Evolutionary conservation across 2,888 invertebrate species (phyloP).

Genomic region (Stomorhina lunata): DNA sequence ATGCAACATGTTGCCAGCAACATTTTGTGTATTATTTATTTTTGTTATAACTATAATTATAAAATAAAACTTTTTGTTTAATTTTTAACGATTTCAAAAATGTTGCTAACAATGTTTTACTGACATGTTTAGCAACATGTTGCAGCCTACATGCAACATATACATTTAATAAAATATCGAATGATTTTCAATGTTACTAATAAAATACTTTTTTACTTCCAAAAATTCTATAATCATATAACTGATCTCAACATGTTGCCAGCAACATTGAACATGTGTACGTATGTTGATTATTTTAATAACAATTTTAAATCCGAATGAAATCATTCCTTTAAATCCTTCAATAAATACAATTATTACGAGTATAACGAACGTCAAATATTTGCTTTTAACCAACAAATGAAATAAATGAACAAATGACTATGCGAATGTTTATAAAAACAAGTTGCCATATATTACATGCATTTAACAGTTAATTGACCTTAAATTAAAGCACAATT

Average conservation of each 20-base stretch:
- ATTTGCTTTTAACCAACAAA: background rate
- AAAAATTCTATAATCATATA: background rate
- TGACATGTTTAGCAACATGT: no score
- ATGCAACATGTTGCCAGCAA: no score
- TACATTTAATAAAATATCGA: no score
- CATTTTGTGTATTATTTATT: no score
- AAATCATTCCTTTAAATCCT: background rate
- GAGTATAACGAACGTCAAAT: background rate
- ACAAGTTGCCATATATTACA: background rate
- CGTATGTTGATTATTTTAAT: background rate
- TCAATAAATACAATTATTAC: background rate
- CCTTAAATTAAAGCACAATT: constrained; percentile 35
- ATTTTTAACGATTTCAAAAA: no score
- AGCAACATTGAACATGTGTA: background rate
- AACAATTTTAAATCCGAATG: no score
- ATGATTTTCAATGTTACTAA: no score
- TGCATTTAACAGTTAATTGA: constrained; percentile 47
- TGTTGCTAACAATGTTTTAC: no score
- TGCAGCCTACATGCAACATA: no score
- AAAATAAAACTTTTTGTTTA: no score
- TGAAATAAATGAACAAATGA: background rate
- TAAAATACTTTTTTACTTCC: no score
- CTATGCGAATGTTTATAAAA: background rate
- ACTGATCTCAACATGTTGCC: background rate
- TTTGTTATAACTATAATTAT: no score